These are phyloP conservation scores for Campylomormyrus numenius DNA, from an alignment of 2,113 vertebrate species.

Conservation along the genomic window DNA sequence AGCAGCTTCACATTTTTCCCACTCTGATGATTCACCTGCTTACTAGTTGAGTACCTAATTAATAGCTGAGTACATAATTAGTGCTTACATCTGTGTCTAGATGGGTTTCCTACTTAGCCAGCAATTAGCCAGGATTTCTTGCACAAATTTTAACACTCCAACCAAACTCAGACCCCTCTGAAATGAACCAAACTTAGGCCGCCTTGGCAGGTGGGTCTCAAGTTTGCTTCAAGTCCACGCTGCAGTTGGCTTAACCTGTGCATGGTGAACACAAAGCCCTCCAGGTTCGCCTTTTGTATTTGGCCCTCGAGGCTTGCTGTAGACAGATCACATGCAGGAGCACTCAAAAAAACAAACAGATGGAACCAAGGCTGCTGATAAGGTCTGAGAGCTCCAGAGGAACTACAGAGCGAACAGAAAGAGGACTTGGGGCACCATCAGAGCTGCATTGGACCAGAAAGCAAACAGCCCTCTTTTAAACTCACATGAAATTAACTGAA, in stretches of 20 bases:
- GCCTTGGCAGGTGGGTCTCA: background rate
- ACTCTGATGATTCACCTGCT: background rate
- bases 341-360: background rate
- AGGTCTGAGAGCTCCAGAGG: background rate
- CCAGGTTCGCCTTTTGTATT: background rate
- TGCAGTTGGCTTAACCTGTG: background rate
- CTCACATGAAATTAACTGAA: background rate
- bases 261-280: background rate
- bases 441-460: background rate
- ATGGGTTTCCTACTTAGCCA: background rate
- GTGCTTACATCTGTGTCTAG: background rate
- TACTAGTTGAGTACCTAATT: background rate
- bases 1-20: background rate
- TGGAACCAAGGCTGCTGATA: background rate
- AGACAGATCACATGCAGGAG: background rate
- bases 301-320: background rate
- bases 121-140: background rate
- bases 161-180: background rate
- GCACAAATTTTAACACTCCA: background rate
- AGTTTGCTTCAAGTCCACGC: background rate
- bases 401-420: background rate
- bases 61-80: background rate
- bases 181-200: background rate
- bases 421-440: background rate
- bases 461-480: background rate